Evolutionary conservation across 2,113 vertebrate species (phyloP).

Genomic region (Psettodes erumei): DNA sequence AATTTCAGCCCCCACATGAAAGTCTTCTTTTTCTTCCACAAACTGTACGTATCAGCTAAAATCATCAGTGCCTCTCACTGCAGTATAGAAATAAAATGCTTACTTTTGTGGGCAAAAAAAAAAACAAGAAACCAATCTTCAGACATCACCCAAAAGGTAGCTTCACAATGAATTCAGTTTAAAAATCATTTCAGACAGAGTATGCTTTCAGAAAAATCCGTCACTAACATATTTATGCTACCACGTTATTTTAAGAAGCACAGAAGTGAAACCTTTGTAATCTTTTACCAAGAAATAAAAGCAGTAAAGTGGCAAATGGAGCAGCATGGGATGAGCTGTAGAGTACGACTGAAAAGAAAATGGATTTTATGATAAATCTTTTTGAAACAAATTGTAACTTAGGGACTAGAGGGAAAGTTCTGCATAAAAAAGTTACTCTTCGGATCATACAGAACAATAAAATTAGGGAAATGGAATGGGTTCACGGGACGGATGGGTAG

Average conservation of each 20-base stretch:
- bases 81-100: not conserved
- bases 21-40: not conserved
- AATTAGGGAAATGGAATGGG: not conserved
- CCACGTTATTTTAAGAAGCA: not conserved
- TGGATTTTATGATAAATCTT: not conserved
- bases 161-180: conserved; percentile 5
- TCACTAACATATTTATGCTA: not conserved
- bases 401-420: not conserved
- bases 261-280: conserved; percentile 2
- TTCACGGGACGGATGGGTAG: conserved; percentile 9
- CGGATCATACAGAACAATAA: not conserved
- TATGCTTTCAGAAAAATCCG: not conserved
- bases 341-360: not conserved
- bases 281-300: not conserved
- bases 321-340: not conserved
- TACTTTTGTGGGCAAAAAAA: not conserved
- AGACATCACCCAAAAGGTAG: not conserved
- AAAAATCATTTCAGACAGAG: not conserved
- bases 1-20: not conserved
- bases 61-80: not conserved
- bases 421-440: not conserved
- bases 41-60: not conserved
- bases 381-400: not conserved
- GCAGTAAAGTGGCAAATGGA: not conserved
- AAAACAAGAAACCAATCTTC: not conserved